Base-by-base conservation (phyloP, 1,140 invertebrate species). In the Philaenus spumarius region DNA sequence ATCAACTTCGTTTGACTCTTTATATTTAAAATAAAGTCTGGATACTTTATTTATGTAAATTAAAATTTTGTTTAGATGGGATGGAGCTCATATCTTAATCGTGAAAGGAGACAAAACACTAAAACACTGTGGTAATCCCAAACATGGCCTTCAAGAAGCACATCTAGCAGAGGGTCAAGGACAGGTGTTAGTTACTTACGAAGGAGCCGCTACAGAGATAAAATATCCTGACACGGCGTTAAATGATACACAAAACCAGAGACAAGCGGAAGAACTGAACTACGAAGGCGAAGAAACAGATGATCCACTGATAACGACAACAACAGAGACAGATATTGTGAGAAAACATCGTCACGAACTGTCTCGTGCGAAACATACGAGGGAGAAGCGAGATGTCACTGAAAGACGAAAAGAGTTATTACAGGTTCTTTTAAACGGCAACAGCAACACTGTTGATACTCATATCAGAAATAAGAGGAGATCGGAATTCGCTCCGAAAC, bases 91-190 rank as follows among this genome's bases (percentile, higher is more conserved):
- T 53, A 82, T 91, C 65, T 73, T 90, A 58, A 83, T 90, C 1
- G 85, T 90, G 0, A 84, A 86, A 76, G 88, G 85, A 2, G 84
- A 87, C 60, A 81, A 80, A 59, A 82, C 84, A 68, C 72, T 91
- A 17, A 78, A 82, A 58, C 87, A 86, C 4, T 91, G 89, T 73
- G 86, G 84, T 1, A 73, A 90, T 56, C 71, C 88, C 58, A 82
- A 90, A 58, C 52, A 60, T 7, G 34, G 15, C 23, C 26, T 39
- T 37, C 11, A 53, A 42, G 39, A 55, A 19, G 14, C 72, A 23
- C 75, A 70, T 58, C 58, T 76, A 56, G 72, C 75, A 22, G 72
- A 80, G 57, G 85, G 81, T 35, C 75, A 83, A 66, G 78, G 77
- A 19, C 80, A 85, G 70, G 83, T 87, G 0, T 78, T 80, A 64